These are phyloP conservation scores for Heterotis niloticus DNA, from an alignment of 2,113 vertebrate genomes.

Conservation along the genomic window DNA sequence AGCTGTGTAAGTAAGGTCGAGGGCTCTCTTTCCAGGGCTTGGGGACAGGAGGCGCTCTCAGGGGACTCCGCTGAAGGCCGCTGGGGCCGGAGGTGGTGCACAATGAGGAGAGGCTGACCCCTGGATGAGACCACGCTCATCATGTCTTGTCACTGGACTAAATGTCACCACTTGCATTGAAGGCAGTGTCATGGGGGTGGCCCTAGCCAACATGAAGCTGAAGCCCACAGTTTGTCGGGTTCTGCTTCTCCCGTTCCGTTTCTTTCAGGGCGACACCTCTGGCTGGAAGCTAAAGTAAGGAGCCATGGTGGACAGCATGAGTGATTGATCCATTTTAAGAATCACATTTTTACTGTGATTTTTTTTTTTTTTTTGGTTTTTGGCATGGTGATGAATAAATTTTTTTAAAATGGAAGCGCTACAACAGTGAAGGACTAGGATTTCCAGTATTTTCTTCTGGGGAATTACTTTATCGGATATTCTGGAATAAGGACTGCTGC, in stretches of 20 bases:
- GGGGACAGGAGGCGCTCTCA: constrained; percentile 14
- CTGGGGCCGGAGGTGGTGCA: constrained; percentile 59
- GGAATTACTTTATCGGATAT: constrained; percentile 43
- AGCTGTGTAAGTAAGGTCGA: constrained; percentile 39
- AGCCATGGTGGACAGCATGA: constrained; percentile 34
- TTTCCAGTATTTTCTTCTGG: neutral
- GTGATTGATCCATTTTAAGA: constrained; percentile 41
- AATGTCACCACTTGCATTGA: constrained; percentile 65
- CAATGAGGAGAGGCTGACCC: constrained; percentile 54
- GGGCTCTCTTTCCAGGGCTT: constrained; percentile 50
- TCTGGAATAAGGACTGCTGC: constrained; percentile 35
- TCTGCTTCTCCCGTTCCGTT: constrained; percentile 52
- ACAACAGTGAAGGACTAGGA: constrained; percentile 49
- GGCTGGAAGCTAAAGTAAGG: constrained; percentile 52
- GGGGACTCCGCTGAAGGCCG: constrained; percentile 52
- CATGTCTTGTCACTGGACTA: constrained; percentile 64
- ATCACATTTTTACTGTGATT: constrained; percentile 41
- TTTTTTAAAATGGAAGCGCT: constrained; percentile 37
- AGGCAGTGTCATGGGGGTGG: constrained; percentile 56
- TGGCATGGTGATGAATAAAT: constrained; percentile 51
- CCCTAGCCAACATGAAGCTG: constrained; percentile 63
- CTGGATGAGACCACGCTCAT: constrained; percentile 63
- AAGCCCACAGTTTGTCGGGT: constrained; percentile 52
- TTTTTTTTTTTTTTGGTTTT: constrained; percentile 31
- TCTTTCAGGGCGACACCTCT: constrained; percentile 39